phyloP scores from a whole-genome alignment of 2,113 vertebrate species.

The Spizaetus ornatus region DNA sequence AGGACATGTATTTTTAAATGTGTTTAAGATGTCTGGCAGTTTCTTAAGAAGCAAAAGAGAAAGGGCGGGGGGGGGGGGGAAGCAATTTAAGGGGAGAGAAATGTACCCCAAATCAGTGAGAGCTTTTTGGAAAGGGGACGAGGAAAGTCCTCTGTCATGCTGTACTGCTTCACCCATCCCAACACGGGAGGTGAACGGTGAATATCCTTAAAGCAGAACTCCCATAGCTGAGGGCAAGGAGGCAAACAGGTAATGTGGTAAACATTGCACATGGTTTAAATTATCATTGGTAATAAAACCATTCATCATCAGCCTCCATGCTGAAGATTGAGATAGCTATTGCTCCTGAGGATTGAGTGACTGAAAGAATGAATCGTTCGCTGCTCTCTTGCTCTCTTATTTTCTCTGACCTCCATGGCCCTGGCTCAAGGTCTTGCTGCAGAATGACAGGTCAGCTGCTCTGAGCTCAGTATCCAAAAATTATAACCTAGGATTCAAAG shows the following conservation, averaged over 20 bases:
- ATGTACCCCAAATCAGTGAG: not conserved
- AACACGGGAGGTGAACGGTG: not conserved
- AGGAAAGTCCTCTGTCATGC: not conserved
- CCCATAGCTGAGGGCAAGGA: not conserved
- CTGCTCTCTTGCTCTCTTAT: not conserved
- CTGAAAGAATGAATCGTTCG: conserved; percentile 19
- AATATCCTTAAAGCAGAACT: not conserved
- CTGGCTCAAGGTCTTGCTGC: not conserved
- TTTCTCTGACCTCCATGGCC: not conserved
- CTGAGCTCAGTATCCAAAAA: not conserved
- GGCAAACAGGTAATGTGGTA: not conserved
- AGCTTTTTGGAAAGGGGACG: not conserved
- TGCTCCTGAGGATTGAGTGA: not conserved
- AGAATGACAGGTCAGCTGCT: not conserved
- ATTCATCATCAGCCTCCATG: conserved; percentile 16
- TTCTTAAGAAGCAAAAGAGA: not conserved
- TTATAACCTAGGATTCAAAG: not conserved
- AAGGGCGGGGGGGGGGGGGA: too few relatives aligned
- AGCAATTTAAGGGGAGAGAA: not conserved
- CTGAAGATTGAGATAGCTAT: not conserved
- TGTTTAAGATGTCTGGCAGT: conserved; percentile 40
- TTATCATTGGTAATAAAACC: conserved; percentile 10
- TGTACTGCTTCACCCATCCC: not conserved
- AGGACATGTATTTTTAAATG: conserved; percentile 23
- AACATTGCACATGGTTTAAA: not conserved